Evolutionary conservation across 2,888 invertebrate species (phyloP).

Genomic region (Pimpla rufipes): DNA sequence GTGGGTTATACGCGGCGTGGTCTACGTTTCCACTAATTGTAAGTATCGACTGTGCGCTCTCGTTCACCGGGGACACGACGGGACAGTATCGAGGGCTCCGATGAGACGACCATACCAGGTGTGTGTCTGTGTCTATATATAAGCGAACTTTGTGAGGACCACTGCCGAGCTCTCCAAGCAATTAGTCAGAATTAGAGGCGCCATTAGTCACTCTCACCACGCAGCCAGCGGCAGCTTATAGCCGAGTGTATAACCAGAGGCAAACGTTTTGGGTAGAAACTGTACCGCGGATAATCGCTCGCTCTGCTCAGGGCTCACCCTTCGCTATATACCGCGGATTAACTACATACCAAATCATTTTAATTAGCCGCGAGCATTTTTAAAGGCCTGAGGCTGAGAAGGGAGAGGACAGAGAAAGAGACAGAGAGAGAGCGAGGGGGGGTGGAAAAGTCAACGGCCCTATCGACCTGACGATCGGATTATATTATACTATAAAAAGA

Average conservation of each 20-base stretch:
- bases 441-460: not conserved
- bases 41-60: conserved; percentile 62
- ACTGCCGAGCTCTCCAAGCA: conserved; percentile 60
- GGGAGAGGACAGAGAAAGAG: conserved; percentile 27
- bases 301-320: conserved; percentile 8
- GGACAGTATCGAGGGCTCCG: conserved; percentile 42
- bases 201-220: conserved; percentile 75
- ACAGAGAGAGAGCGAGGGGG: not conserved
- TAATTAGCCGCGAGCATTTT: conserved; percentile 74
- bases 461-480: conserved; percentile 77
- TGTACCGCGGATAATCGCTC: conserved; percentile 57
- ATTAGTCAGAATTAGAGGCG: conserved; percentile 79
- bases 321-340: conserved; percentile 56
- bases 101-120: conserved; percentile 24
- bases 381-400: not conserved
- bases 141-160: conserved; percentile 17
- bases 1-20: conserved; percentile 22
- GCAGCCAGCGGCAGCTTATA: conserved; percentile 33
- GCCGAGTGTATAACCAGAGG: conserved; percentile 48
- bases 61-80: conserved; percentile 13
- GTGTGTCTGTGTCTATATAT: conserved; percentile 21
- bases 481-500: conserved; percentile 70
- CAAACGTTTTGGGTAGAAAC: conserved; percentile 59
- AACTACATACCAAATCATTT: conserved; percentile 75
- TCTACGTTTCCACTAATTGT: conserved; percentile 60